Conservation (phyloP, 2,888 invertebrate species). For the Hypomecis punctinalis region DNA sequence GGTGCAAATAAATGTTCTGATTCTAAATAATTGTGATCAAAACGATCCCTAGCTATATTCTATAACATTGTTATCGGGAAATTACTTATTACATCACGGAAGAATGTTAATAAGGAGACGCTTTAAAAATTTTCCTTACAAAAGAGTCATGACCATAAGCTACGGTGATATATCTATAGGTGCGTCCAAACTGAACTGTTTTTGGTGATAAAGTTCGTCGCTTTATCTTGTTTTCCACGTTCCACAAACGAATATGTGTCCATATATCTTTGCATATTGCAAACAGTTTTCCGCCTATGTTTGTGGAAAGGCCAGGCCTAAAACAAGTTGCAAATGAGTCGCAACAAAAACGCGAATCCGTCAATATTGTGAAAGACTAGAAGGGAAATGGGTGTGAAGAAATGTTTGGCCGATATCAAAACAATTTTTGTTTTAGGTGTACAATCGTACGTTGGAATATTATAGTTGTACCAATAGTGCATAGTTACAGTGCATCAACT, state of each 20-base stretch:
- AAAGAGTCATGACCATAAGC: not conserved
- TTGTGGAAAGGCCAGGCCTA: conserved; percentile 6
- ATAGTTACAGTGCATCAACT: too few species aligned
- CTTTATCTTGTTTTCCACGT: conserved; percentile 10
- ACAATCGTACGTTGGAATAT: not conserved
- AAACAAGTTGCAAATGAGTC: conserved; percentile 15
- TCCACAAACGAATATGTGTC: not conserved
- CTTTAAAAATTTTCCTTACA: too few species aligned
- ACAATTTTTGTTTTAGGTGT: not conserved
- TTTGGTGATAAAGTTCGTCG: not conserved
- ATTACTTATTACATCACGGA: too few species aligned
- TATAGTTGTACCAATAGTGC: too few species aligned
- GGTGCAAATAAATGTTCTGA: too few species aligned
- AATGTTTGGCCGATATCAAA: conserved; percentile 9
- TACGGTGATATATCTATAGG: not conserved
- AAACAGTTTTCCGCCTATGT: conserved; percentile 12
- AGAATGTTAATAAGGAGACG: too few species aligned
- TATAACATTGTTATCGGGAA: too few species aligned
- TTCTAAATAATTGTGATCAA: too few species aligned
- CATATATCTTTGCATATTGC: not conserved
- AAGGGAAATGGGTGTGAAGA: conserved; percentile 20
- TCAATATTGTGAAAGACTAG: conserved; percentile 17
- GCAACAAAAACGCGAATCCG: conserved; percentile 12
- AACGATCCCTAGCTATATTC: too few species aligned
- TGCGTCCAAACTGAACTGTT: not conserved